Conservation (phyloP, 2,888 invertebrate genomes). For the Cantharis flavilabris region DNA sequence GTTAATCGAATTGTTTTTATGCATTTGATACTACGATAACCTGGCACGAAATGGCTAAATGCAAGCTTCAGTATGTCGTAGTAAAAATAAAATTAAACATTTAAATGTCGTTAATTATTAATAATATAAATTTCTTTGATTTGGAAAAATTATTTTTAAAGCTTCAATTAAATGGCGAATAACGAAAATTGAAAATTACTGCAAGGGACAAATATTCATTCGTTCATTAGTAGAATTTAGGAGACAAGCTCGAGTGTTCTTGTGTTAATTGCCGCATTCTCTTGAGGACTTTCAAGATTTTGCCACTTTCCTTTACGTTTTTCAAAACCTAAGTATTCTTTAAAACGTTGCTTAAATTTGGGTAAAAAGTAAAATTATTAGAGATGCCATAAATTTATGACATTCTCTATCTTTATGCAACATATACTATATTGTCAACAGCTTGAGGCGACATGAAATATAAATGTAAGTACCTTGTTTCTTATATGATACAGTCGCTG, state of each 20-base stretch:
- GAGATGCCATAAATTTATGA: neutral
- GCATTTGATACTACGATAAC: conserved; percentile 12
- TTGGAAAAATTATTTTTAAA: neutral
- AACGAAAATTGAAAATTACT: neutral
- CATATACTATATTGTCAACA: conserved; percentile 13
- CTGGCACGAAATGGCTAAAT: neutral
- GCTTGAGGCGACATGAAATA: conserved; percentile 16
- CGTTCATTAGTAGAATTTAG: conserved; percentile 7
- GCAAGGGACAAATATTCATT: neutral
- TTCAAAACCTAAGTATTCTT: neutral
- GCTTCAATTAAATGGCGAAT: neutral
- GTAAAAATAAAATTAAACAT: neutral
- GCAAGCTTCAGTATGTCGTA: neutral
- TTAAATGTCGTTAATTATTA: neutral
- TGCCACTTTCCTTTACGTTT: conserved; percentile 16
- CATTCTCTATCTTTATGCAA: neutral
- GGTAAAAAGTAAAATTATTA: neutral
- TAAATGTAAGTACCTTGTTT: neutral
- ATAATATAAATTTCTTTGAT: neutral
- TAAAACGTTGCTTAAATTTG: neutral
- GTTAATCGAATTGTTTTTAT: conserved; percentile 13
- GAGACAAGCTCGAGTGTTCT: conserved; percentile 41
- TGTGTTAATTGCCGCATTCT: conserved; percentile 42
- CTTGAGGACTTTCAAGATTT: conserved; percentile 34
- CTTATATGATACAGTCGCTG: neutral